Conservation (phyloP, 1,140 invertebrate species). For the Neuroterus valhalla region DNA sequence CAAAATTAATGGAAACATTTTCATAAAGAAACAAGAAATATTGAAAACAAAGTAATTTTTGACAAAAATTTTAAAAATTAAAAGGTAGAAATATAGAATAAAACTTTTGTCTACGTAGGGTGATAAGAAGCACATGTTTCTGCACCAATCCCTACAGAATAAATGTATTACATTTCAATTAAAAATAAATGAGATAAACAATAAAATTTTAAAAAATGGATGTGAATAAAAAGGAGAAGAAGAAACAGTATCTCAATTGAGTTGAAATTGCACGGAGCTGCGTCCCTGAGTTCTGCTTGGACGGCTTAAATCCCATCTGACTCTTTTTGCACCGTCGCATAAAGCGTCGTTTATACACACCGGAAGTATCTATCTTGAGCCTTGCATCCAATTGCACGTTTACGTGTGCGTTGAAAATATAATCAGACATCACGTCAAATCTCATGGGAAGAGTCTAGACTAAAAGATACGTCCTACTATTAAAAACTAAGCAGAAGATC, state of each 20-base stretch:
- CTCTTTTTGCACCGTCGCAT: slow-evolving; percentile 16
- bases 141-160: too few species aligned
- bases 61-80: too few species aligned
- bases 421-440: slow-evolving; percentile 23
- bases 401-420: slow-evolving; percentile 25
- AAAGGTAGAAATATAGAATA: too few species aligned
- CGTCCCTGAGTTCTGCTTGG: slow-evolving; percentile 12
- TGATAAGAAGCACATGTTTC: too few species aligned
- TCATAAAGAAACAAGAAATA: too few species aligned
- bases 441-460: slow-evolving; percentile 8
- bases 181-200: too few species aligned
- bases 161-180: too few species aligned
- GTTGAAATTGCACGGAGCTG: not conserved
- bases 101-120: too few species aligned
- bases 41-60: too few species aligned
- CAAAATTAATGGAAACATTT: too few species aligned
- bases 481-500: not conserved
- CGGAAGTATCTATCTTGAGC: slow-evolving; percentile 20
- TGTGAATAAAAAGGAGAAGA: too few species aligned
- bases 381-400: slow-evolving; percentile 13
- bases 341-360: slow-evolving; percentile 1
- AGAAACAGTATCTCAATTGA: not conserved
- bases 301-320: not conserved
- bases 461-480: not conserved
- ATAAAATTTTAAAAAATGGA: too few species aligned